phyloP scores from a whole-genome alignment of 2,797 vertebrate genomes.

The Hyperoplus lanceolatus region DNA sequence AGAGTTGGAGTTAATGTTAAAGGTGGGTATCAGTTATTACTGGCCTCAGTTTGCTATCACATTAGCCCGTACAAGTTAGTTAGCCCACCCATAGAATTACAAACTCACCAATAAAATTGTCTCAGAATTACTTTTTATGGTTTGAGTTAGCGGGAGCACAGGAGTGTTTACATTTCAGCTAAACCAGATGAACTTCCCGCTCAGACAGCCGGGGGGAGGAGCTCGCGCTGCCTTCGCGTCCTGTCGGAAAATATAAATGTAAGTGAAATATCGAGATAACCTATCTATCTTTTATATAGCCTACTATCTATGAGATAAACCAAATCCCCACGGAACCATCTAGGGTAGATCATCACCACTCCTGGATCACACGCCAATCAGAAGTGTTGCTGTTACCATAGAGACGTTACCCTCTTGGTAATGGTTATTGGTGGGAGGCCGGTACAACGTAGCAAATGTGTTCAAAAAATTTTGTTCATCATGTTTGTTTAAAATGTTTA shows the following conservation, averaged over 20 bases:
- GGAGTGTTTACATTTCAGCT: neutral
- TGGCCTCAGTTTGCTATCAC: neutral
- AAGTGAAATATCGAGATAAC: neutral
- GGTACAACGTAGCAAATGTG: neutral
- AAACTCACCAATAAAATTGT: conserved; percentile 8
- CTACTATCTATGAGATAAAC: no score
- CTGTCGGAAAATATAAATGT: conserved; percentile 17
- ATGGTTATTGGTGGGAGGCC: neutral
- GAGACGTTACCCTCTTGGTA: neutral
- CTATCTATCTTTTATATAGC: no score
- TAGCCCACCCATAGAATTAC: neutral
- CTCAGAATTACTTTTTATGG: neutral
- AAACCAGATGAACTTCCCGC: conserved; percentile 68
- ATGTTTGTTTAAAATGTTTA: no score
- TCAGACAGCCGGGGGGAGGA: conserved; percentile 28
- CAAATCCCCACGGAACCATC: no score
- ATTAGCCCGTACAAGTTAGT: neutral
- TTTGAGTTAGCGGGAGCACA: fast-evolving
- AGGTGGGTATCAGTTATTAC: neutral
- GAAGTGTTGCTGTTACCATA: neutral
- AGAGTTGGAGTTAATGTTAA: neutral
- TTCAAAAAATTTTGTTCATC: neutral
- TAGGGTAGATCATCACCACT: no score
- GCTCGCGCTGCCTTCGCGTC: conserved; percentile 29
- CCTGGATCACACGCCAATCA: no score